Evolutionary conservation across 1,140 invertebrate genomes (phyloP).

Genomic region (Drosophila subpulchrella): DNA sequence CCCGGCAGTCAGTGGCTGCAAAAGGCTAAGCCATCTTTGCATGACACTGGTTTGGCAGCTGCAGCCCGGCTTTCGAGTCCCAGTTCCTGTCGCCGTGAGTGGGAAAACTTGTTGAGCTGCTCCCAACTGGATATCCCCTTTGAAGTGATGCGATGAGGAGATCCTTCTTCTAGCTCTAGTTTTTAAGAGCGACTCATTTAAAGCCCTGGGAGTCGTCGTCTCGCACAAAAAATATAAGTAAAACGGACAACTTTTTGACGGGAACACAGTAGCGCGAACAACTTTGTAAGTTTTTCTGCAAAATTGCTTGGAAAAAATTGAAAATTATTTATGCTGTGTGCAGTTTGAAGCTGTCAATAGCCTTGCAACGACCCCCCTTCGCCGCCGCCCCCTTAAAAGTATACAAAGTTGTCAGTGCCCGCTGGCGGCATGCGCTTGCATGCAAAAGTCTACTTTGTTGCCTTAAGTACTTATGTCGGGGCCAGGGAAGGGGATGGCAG

Average conservation of each 20-base stretch:
- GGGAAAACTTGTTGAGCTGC: slow-evolving; percentile 76
- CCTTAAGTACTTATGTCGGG: slow-evolving; percentile 79
- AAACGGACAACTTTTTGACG: slow-evolving; percentile 29
- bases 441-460: slow-evolving; percentile 81
- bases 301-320: slow-evolving; percentile 80
- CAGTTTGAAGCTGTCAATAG: slow-evolving; percentile 75
- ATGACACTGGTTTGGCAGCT: slow-evolving; percentile 39
- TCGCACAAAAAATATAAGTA: neutral
- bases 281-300: slow-evolving; percentile 75
- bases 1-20: slow-evolving; percentile 26
- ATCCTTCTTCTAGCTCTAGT: neutral
- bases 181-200: slow-evolving; percentile 71
- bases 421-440: slow-evolving; percentile 76
- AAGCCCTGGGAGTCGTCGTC: slow-evolving; percentile 47
- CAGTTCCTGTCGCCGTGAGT: slow-evolving; percentile 38
- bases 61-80: slow-evolving; percentile 15
- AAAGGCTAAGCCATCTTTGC: slow-evolving; percentile 9
- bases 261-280: slow-evolving; percentile 43
- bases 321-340: slow-evolving; percentile 80
- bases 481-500: neutral
- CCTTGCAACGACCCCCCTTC: slow-evolving; percentile 23
- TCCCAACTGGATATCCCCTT: slow-evolving; percentile 25
- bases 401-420: slow-evolving; percentile 71
- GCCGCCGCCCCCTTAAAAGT: slow-evolving; percentile 22
- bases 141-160: neutral